Evolutionary conservation across 2,113 vertebrate species (phyloP).

Genomic region (Nerophis ophidion): DNA sequence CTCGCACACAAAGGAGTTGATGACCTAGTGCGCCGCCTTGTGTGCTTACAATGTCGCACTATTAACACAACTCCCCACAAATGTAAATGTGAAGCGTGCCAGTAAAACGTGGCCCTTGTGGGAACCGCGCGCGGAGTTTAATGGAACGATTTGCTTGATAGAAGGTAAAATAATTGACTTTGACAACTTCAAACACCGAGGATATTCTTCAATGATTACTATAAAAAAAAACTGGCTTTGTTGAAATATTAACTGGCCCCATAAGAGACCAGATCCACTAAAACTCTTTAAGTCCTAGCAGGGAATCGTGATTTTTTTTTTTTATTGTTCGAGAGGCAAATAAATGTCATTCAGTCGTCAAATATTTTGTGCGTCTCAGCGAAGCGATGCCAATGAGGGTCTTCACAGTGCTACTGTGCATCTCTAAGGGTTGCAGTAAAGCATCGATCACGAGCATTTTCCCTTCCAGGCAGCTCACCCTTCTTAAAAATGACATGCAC

Average conservation of each 20-base stretch:
- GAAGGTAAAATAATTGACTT: slow-evolving; percentile 24
- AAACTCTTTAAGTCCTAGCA: slow-evolving; percentile 11
- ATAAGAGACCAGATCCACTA: slow-evolving; percentile 10
- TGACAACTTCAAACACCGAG: slow-evolving; percentile 1
- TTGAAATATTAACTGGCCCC: slow-evolving; percentile 2
- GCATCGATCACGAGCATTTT: slow-evolving; percentile 24
- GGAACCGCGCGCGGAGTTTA: background rate
- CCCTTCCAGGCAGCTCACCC: slow-evolving; percentile 1
- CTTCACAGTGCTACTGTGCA: slow-evolving; percentile 12
- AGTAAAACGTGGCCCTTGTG: background rate
- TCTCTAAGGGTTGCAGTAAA: slow-evolving; percentile 14
- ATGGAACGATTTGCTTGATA: slow-evolving; percentile 16
- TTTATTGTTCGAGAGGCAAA: slow-evolving; percentile 22
- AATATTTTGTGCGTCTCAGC: slow-evolving; percentile 12
- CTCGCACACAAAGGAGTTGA: slow-evolving; percentile 22
- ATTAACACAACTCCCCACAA: slow-evolving; percentile 3
- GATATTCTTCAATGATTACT: background rate
- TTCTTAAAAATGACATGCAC: background rate
- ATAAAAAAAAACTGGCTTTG: background rate
- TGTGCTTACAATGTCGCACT: slow-evolving; percentile 10
- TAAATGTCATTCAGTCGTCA: slow-evolving; percentile 27
- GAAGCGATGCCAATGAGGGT: slow-evolving; percentile 21
- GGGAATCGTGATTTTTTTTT: slow-evolving; percentile 9
- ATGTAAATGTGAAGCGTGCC: background rate
- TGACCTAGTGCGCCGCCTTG: slow-evolving; percentile 17